A percentile compares a stretch with the other conserved stretches of the same genome.
Conservation (phyloP, 2,113 vertebrate species). For the Thymallus thymallus region DNA sequence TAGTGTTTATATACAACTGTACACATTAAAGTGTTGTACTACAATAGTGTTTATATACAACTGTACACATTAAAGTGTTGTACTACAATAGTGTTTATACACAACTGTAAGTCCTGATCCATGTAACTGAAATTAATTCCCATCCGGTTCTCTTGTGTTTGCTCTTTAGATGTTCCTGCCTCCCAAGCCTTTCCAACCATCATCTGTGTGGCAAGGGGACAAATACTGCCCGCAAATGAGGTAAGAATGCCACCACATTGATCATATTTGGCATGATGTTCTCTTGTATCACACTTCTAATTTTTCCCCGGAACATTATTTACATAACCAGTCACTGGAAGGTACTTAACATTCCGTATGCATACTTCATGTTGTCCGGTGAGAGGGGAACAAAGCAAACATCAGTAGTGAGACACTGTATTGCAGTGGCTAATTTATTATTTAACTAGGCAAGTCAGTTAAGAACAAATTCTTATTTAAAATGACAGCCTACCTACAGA, state of each 20-base stretch:
- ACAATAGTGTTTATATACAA: constrained; percentile 37
- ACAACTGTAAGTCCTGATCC: constrained; percentile 47
- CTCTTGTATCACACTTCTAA: too few relatives aligned
- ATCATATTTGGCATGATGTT: background rate
- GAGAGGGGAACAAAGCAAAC: constrained; percentile 6
- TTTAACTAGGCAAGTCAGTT: too few relatives aligned
- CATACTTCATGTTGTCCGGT: constrained; percentile 10
- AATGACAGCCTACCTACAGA: too few relatives aligned
- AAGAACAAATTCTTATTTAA: too few relatives aligned
- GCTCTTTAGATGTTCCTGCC: constrained; percentile 66
- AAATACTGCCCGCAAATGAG: constrained; percentile 73
- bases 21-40: constrained; percentile 37
- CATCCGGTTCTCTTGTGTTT: constrained; percentile 44
- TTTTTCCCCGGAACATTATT: constrained; percentile 3
- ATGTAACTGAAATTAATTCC: constrained; percentile 59
- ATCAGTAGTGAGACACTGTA: constrained; percentile 65
- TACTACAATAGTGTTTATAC: constrained; percentile 37
- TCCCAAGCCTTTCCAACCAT: constrained; percentile 68
- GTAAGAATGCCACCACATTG: constrained; percentile 61
- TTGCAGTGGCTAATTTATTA: too few relatives aligned
- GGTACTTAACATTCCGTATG: constrained; percentile 35
- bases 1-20: constrained; percentile 41
- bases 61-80: constrained; percentile 33
- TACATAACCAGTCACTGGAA: constrained; percentile 16
- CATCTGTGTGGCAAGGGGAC: constrained; percentile 63